Evolutionary conservation across 2,888 invertebrate species (phyloP), one percentile per base, ranked within the genome.

Genomic region (Linnaemya vulpina): DNA sequence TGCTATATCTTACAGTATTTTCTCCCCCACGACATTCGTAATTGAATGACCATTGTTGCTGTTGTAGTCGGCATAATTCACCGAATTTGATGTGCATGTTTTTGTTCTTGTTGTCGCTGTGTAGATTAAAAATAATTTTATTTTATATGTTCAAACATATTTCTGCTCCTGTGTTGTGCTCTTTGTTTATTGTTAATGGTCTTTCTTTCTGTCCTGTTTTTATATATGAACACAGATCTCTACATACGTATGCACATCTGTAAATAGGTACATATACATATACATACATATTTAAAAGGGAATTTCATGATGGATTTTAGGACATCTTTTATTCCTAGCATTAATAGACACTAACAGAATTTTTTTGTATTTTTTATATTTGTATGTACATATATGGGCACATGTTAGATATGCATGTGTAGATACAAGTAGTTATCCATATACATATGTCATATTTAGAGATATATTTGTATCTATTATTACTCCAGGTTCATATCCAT

Each of bases 41-140:
- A 49, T 62, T 30, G 25, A 68, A 62, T 71, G 53, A 43, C n/a
- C 51, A 43, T 20, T 55, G 35, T 70, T 60, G 71, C 40, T 65
- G 43, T 63, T 67, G 55, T 58, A 60, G 70, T 83, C 86, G 86
- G 86, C 80, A 86, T 76, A 78, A 79, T 87, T 86, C 83, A 73
- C 60, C 86, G 84, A 84, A 86, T 55, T 84, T 80, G 49, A 55
- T 83, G 78, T 67, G 67, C 77, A 73, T 71, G 65, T 83, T 68
- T 58, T 53, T 73, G 80, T 70, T 84, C 51, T 79, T 65, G 55
- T 51, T 67, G 38, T 25, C 22, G 38, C 46, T 58, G 53, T 67
- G 25, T 67, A 70, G 7, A 73, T 53, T 35, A 35, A 55, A 46
- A 35, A 55, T 35, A 62, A 40, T 53, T 43, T 51, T 40, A 25